These are phyloP conservation scores for Noctua comes DNA, from an alignment of 2,888 invertebrate species.

Conservation along the genomic window DNA sequence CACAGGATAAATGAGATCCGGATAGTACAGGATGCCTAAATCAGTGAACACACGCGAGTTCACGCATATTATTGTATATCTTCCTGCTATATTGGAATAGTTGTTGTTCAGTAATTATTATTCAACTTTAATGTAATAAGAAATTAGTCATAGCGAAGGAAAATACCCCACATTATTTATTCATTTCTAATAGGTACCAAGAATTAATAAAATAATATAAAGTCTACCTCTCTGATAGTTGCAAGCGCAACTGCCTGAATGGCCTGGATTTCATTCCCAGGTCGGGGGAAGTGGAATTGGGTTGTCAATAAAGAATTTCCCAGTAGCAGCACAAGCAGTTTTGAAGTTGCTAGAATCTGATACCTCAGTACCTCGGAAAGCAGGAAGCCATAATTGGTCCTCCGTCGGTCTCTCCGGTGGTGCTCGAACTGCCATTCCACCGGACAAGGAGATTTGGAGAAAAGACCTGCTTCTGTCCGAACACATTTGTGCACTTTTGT, in stretches of 20 bases:
- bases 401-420: neutral
- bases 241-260: neutral
- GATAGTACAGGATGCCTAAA: neutral
- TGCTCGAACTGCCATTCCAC: neutral
- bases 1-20: conserved; percentile 10
- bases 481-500: neutral
- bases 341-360: neutral
- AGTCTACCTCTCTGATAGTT: neutral
- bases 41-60: neutral
- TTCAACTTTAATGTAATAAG: conserved; percentile 14
- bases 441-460: neutral
- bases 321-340: neutral
- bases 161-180: neutral
- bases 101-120: neutral
- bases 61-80: neutral
- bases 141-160: conserved; percentile 19
- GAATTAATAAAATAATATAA: too few relatives aligned
- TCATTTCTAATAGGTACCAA: neutral
- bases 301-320: neutral
- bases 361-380: neutral
- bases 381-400: neutral
- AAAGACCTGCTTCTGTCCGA: neutral
- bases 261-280: neutral
- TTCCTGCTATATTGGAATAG: neutral
- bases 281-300: neutral